phyloP scores from a whole-genome alignment of 2,888 invertebrate genomes.

The Sinelater perroti region DNA sequence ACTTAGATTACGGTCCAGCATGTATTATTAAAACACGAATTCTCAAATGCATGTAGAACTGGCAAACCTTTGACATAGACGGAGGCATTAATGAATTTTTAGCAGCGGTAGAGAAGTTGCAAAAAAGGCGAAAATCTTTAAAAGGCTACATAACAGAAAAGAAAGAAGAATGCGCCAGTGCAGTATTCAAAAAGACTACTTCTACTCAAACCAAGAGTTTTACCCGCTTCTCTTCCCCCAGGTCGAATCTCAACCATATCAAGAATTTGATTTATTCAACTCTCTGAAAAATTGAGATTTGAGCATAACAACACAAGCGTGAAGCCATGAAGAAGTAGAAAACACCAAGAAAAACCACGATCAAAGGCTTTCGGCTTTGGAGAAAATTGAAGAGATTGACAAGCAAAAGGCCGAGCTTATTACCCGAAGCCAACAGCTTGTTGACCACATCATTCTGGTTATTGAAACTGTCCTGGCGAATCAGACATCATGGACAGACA shows the following conservation, averaged over 20 bases:
- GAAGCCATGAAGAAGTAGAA: slow-evolving; percentile 95
- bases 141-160: slow-evolving; percentile 86
- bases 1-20: slow-evolving; percentile 93
- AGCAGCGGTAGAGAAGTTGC: slow-evolving; percentile 71
- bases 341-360: slow-evolving; percentile 95
- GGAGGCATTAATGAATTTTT: slow-evolving; percentile 70
- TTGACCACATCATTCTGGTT: slow-evolving; percentile 87
- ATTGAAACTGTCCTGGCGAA: slow-evolving; percentile 89
- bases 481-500: slow-evolving; percentile 94
- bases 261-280: slow-evolving; percentile 81
- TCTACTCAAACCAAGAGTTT: slow-evolving; percentile 89
- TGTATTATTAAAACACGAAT: slow-evolving; percentile 76
- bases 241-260: slow-evolving; percentile 66
- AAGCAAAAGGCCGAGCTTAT: slow-evolving; percentile 89
- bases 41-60: slow-evolving; percentile 68
- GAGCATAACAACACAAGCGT: slow-evolving; percentile 84
- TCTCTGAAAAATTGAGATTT: slow-evolving; percentile 90
- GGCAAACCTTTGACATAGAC: slow-evolving; percentile 73
- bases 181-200: slow-evolving; percentile 65
- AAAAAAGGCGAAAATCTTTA: slow-evolving; percentile 64
- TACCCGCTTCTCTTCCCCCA: slow-evolving; percentile 91
- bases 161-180: slow-evolving; percentile 73
- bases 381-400: slow-evolving; percentile 80
- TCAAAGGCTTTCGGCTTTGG: slow-evolving; percentile 82
- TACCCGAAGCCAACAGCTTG: slow-evolving; percentile 84